Conservation (phyloP, 2,888 invertebrate genomes). For the Caenorhabditis becei region DNA sequence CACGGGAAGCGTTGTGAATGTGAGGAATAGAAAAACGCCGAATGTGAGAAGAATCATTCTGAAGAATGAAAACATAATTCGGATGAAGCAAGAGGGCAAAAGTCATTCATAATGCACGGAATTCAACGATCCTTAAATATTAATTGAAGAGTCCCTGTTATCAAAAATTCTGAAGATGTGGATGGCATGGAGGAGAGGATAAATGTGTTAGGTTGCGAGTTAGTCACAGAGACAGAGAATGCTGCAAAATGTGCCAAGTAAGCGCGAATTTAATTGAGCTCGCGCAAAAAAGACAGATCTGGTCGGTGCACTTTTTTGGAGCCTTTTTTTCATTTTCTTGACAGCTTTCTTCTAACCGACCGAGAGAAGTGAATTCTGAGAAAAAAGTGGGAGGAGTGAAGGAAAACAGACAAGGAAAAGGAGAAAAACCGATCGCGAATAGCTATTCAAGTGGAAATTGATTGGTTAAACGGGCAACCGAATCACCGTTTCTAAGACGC, state of each 20-base stretch:
- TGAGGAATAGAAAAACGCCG: neutral
- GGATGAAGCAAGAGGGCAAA: constrained; percentile 4
- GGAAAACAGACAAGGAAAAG: constrained; percentile 2
- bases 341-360: constrained; percentile 1
- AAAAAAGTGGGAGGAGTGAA: constrained; percentile 9
- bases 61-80: constrained; percentile 9
- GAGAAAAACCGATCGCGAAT: constrained; percentile 10
- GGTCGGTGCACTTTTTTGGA: constrained; percentile 31
- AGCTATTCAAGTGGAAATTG: constrained; percentile 55
- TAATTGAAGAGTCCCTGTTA: constrained; percentile 27
- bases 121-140: constrained; percentile 45
- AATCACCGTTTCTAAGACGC: constrained; percentile 51
- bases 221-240: constrained; percentile 11
- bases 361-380: constrained; percentile 8
- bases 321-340: constrained; percentile 12
- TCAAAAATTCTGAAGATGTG: constrained; percentile 55
- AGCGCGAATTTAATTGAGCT: constrained; percentile 34
- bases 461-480: constrained; percentile 56
- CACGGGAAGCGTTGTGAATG: constrained; percentile 13
- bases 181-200: constrained; percentile 8
- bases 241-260: constrained; percentile 25
- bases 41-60: constrained; percentile 23
- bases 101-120: constrained; percentile 32
- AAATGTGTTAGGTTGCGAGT: constrained; percentile 38
- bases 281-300: constrained; percentile 9